Base-by-base conservation (phyloP, 2,888 invertebrate genomes). In the Nemotelus pantherinus region DNA sequence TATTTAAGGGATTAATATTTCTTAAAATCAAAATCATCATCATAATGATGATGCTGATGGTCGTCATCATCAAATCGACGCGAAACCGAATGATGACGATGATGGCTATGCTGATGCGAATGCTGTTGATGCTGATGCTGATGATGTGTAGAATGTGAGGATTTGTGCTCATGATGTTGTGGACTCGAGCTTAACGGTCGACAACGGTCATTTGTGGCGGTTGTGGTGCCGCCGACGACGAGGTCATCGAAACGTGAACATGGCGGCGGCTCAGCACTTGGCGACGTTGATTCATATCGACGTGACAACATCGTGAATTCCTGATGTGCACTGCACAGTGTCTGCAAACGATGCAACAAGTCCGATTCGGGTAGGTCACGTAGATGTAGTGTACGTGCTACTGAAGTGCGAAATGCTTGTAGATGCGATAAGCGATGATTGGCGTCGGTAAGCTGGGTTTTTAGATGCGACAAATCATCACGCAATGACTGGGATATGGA, bases 291-390 rank as follows among this genome's bases (percentile, higher is more conserved):
- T 80, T 93, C 92, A 83, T 91, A 93, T 82, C 95, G 90, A 4
- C 94, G 90, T 3, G 95, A 95, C 3, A 95, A 92, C 82, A 94
- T 87, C 0, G 95, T 94, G 85, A 95, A 95, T 87, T 95, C 95
- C 83, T 95, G 93, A 86, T 95, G 95, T 0, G 95, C 95, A 81
- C 94, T 93, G 72, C 95, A 93, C 81, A 95, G 88, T 85, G 95
- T 95, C 86, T 95, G 95, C 45, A 95, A 88, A 0, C 94, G 91
- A 53, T 93, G 92, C 78, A 94, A 89, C 83, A 94, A 89, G 87
- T 94, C 94, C 83, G 93, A 92, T 88, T 94, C 93, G 0, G 93
- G 91, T 43, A 93, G 90, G 77, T 92, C 91, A 4, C 91, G 89
- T 81, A 93, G 89, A n/a, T 93, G 93, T 6, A 94, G 86, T n/a